Base-by-base conservation (phyloP, 64 coral and sea anemone species). In the Stichodactyla helianthus region DNA sequence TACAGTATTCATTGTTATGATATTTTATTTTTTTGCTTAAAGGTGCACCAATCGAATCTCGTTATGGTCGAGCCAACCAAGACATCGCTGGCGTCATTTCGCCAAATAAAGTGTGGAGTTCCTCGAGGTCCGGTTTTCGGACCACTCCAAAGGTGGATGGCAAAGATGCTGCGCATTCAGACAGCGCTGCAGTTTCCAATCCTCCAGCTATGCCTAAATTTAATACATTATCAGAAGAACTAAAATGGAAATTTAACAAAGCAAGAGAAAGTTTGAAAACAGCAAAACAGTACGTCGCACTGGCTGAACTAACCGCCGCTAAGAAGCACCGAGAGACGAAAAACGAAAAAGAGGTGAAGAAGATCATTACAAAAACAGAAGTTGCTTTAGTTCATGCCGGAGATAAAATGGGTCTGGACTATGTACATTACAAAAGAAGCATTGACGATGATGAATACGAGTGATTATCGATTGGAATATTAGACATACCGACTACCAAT, bases 201-300 rank as follows among this genome's bases (percentile, higher is more conserved):
- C 10, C 26, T 31, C 26, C 77, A 52, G 10, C 77, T 50, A 81
- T 52, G 2, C 78, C 78, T 2, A 89, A 88, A 55, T 98, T 98
- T 71, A 79, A 86, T 63, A 54, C 89, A 6, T 77, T 86, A 79
- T 59, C 85, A 4, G 85, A 82, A 10, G 95, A 94, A 82, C 61
- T 98, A 31, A 98, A 87, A 62, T 98, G 92, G 92, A 98, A 98
- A 87, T 84, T 98, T 2, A 98, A 98, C 87, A 91, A 98, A 84
- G 95, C 93, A 12, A 55, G 95, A 88, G 89, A 82, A 86, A 89
- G 89, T 23, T 84, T 98, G 55, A 98, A 94, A 59, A 77, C 83
- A 62, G 95, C 95, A 12, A 98, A 94, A 16, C 92, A 94, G 15
- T 98, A 94, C 19, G 92, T 94, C 1, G 27, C 76, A 51, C 71